These are phyloP conservation scores for Mirounga angustirostris DNA, from an alignment of 2,113 vertebrate species.

Conservation along the genomic window DNA sequence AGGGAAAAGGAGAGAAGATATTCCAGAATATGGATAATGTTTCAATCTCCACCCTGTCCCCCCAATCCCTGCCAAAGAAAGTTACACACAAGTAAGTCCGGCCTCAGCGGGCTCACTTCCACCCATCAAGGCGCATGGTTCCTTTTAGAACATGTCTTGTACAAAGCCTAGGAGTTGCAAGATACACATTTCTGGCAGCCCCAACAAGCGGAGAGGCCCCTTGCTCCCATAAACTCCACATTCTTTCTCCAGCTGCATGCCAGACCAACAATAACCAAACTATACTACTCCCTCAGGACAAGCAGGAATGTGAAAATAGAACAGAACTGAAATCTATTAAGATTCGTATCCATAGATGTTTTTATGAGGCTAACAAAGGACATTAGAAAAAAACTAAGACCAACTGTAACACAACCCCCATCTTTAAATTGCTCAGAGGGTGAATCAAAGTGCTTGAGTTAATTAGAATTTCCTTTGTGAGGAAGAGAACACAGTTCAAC, in stretches of 20 bases:
- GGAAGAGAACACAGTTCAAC: slow-evolving; percentile 53
- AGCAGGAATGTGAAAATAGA: slow-evolving; percentile 75
- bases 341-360: slow-evolving; percentile 70
- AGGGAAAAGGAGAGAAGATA: background rate
- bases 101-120: background rate
- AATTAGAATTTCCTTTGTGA: slow-evolving; percentile 73
- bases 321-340: slow-evolving; percentile 76
- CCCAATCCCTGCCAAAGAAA: background rate
- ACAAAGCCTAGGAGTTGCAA: slow-evolving; percentile 12
- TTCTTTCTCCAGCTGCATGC: slow-evolving; percentile 75
- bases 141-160: background rate
- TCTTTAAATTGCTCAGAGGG: slow-evolving; percentile 56
- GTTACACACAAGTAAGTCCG: background rate
- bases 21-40: background rate
- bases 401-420: slow-evolving; percentile 45
- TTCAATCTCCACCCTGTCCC: background rate
- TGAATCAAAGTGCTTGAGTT: slow-evolving; percentile 66
- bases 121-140: background rate
- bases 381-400: slow-evolving; percentile 56
- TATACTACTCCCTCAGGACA: slow-evolving; percentile 76
- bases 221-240: slow-evolving; percentile 62
- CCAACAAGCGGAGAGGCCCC: slow-evolving; percentile 54
- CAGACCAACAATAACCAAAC: slow-evolving; percentile 74
- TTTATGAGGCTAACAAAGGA: slow-evolving; percentile 73
- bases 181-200: slow-evolving; percentile 40